Percentiles rank a stretch among this genome's conserved stretches.
Conservation (phyloP, 1,140 invertebrate species). For the Druon quercuslanigerum region DNA sequence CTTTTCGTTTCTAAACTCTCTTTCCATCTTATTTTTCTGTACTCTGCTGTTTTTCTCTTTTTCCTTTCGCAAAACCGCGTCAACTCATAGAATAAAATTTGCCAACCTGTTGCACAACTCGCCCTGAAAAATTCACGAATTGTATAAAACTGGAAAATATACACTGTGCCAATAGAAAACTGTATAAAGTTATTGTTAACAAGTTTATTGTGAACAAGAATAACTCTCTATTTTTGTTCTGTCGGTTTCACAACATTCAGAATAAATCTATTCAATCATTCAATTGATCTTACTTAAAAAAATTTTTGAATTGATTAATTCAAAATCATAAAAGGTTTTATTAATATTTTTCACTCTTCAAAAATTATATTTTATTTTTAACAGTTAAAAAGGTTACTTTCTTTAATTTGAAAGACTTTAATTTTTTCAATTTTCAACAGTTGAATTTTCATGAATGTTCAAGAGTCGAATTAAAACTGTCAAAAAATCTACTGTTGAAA, state of each 20-base stretch:
- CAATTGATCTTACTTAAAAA: too few relatives aligned
- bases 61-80: slow-evolving; percentile 18
- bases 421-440: too few relatives aligned
- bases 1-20: slow-evolving; percentile 7
- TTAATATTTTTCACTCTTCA: too few relatives aligned
- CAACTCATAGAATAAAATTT: slow-evolving; percentile 36
- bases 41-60: not conserved
- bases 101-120: slow-evolving; percentile 40
- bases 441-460: too few relatives aligned
- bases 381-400: too few relatives aligned
- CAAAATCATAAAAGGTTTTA: too few relatives aligned
- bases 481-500: too few relatives aligned
- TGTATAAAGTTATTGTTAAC: not conserved
- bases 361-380: too few relatives aligned
- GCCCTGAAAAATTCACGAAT: slow-evolving; percentile 15
- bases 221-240: not conserved
- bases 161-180: slow-evolving; percentile 9
- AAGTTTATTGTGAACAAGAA: not conserved
- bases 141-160: not conserved
- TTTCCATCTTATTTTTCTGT: slow-evolving; percentile 16
- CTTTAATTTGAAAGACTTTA: too few relatives aligned
- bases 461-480: too few relatives aligned
- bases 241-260: not conserved
- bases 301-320: too few relatives aligned
- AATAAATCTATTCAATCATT: not conserved